A percentile compares a stretch with the other conserved stretches of the same genome.
These are phyloP conservation scores for Vidua macroura DNA, from an alignment of 2,113 vertebrate genomes.

Conservation along the genomic window DNA sequence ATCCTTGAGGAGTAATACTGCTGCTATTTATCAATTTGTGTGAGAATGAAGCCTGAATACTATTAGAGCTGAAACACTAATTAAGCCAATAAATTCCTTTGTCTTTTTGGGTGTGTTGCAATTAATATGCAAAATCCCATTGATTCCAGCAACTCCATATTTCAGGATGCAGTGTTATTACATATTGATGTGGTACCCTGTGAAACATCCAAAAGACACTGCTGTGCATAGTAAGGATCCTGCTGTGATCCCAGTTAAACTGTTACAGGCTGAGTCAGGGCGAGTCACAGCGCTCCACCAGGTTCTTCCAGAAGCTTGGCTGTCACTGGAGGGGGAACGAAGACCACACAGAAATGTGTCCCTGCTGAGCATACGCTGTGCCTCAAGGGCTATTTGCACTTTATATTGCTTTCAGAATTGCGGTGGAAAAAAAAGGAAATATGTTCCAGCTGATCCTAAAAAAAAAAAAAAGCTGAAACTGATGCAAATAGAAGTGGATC, in stretches of 20 bases:
- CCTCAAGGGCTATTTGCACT: neutral
- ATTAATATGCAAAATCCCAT: conserved; percentile 70
- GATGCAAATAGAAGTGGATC: neutral
- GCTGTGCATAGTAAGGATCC: conserved; percentile 21
- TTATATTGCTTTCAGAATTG: neutral
- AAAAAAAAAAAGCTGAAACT: neutral
- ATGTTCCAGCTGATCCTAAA: neutral
- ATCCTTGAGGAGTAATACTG: conserved; percentile 1
- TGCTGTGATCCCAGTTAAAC: conserved; percentile 43
- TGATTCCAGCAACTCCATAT: conserved; percentile 35
- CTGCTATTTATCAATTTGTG: conserved; percentile 23
- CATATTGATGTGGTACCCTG: neutral
- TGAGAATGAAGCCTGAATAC: conserved; percentile 15
- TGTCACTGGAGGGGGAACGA: neutral
- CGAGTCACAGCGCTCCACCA: neutral
- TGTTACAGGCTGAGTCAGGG: neutral
- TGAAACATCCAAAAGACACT: conserved; percentile 3
- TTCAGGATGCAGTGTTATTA: conserved; percentile 36
- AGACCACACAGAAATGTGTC: neutral
- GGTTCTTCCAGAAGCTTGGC: neutral
- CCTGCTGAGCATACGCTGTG: neutral
- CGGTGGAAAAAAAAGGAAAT: neutral
- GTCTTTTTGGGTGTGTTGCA: conserved; percentile 31
- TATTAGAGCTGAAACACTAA: conserved; percentile 39
- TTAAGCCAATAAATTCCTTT: conserved; percentile 59